These are phyloP conservation scores for Decapterus maruadsi DNA, from an alignment of 2,797 vertebrate species.

Conservation along the genomic window DNA sequence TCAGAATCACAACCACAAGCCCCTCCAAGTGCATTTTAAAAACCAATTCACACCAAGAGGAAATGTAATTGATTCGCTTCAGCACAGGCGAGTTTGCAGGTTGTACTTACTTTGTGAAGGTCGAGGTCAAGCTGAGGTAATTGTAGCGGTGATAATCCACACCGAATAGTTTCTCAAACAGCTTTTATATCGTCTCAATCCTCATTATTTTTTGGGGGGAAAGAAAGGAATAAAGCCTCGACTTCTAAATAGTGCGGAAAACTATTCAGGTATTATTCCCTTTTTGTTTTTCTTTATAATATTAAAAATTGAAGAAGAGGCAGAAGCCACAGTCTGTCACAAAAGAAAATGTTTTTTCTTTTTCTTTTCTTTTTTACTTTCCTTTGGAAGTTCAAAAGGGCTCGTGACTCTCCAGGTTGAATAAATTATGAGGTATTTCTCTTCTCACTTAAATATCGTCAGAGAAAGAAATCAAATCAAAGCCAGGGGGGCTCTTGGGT, in stretches of 20 bases:
- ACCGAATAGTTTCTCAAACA: constrained; percentile 67
- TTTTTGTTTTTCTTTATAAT: constrained; percentile 49
- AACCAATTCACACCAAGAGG: background rate
- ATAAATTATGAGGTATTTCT: constrained; percentile 85
- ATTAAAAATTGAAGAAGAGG: constrained; percentile 47
- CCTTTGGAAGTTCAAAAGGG: constrained; percentile 79
- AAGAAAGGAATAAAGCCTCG: constrained; percentile 70
- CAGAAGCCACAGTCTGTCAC: constrained; percentile 60
- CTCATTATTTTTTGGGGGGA: constrained; percentile 68
- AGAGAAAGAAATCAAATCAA: constrained; percentile 53
- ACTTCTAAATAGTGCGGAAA: constrained; percentile 36
- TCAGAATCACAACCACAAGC: no score
- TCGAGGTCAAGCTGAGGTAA: constrained; percentile 85
- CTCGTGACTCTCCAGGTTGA: constrained; percentile 74
- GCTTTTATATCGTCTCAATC: constrained; percentile 75
- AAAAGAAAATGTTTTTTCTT: constrained; percentile 61
- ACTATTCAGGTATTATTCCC: constrained; percentile 54
- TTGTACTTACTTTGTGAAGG: constrained; percentile 87
- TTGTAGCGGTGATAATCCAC: constrained; percentile 85
- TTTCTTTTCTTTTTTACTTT: constrained; percentile 70
- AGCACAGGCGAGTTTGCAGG: constrained; percentile 26
- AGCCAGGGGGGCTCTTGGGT: constrained; percentile 62
- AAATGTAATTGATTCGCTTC: background rate
- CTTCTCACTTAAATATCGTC: constrained; percentile 63
- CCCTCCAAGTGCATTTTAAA: background rate